Percentiles rank a stretch among this genome's conserved stretches.
Evolutionary conservation across 2,888 invertebrate genomes (phyloP).

Genomic region (Camptogramma bilineatum): DNA sequence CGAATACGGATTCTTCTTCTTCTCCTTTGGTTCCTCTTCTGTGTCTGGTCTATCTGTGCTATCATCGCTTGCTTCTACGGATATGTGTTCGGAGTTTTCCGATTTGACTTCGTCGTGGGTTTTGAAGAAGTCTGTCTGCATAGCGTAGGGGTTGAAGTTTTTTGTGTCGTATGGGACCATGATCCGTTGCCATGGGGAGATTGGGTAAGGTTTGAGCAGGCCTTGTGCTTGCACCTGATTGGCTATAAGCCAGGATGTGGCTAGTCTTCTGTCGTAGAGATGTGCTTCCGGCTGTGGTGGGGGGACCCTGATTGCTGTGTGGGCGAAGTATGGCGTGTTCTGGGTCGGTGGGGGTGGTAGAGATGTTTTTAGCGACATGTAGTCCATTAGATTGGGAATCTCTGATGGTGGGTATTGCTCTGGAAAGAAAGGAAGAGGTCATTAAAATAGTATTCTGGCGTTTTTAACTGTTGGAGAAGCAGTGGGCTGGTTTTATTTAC

Average conservation of each 20-base stretch:
- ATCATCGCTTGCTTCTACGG: conserved; percentile 86
- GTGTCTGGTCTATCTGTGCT: conserved; percentile 84
- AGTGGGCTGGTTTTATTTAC: too few relatives aligned
- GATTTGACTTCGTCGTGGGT: conserved; percentile 77
- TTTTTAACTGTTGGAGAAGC: not conserved
- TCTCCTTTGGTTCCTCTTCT: conserved; percentile 75
- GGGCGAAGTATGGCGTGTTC: conserved; percentile 74
- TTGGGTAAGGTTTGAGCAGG: conserved; percentile 80
- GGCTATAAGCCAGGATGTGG: conserved; percentile 84
- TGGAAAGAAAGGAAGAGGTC: conserved; percentile 55
- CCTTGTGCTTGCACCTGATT: conserved; percentile 82
- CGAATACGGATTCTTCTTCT: conserved; percentile 93
- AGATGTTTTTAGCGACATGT: conserved; percentile 74
- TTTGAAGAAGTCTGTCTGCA: conserved; percentile 71
- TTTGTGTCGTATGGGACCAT: conserved; percentile 84
- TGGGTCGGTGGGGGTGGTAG: conserved; percentile 62
- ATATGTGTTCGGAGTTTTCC: conserved; percentile 76
- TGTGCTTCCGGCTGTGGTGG: conserved; percentile 69
- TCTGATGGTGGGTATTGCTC: conserved; percentile 73
- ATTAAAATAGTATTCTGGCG: too few relatives aligned
- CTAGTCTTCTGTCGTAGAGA: conserved; percentile 79
- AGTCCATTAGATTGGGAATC: conserved; percentile 74
- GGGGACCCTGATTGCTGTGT: conserved; percentile 73
- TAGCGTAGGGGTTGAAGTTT: conserved; percentile 73
- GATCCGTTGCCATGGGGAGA: conserved; percentile 85